phyloP scores from a whole-genome alignment of 92 coral and sea anemone genomes.

The Meandrina meandrites region DNA sequence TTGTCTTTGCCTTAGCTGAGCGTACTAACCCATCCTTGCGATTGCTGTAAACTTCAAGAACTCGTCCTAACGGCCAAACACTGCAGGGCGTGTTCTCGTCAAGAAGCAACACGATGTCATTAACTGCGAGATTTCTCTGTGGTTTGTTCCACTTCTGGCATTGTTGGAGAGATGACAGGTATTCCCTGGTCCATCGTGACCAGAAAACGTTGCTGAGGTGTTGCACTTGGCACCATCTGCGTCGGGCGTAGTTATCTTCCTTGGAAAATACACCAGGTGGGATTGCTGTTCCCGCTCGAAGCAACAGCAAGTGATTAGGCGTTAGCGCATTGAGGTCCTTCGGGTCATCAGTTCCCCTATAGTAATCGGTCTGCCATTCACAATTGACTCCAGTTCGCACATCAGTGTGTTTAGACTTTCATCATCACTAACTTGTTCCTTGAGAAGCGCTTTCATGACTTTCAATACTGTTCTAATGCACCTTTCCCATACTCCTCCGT shows the following conservation, averaged over 20 bases:
- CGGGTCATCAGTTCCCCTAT: conserved; percentile 60
- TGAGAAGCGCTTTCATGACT: conserved; percentile 50
- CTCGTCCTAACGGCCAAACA: conserved; percentile 55
- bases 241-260: no score
- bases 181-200: conserved; percentile 55
- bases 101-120: conserved; percentile 54
- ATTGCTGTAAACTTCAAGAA: conserved; percentile 50
- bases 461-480: conserved; percentile 62
- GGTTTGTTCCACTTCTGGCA: conserved; percentile 51
- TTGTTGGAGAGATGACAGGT: conserved; percentile 53
- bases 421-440: conserved; percentile 55
- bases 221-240: conserved; percentile 72
- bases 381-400: conserved; percentile 62
- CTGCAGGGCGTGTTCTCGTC: conserved; percentile 47
- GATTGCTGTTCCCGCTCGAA: conserved; percentile 42
- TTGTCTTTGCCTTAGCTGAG: conserved; percentile 57
- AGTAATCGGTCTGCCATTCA: conserved; percentile 68
- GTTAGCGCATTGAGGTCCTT: conserved; percentile 49
- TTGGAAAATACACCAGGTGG: conserved; percentile 57
- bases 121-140: conserved; percentile 46
- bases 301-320: conserved; percentile 56
- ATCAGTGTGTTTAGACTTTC: conserved; percentile 54
- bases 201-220: conserved; percentile 54
- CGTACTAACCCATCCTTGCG: conserved; percentile 55
- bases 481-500: conserved; percentile 69